Percentiles rank a stretch among this genome's conserved stretches.
These are phyloP conservation scores for Hydropsyche tenuis DNA, from an alignment of 1,140 invertebrate genomes.

Conservation along the genomic window DNA sequence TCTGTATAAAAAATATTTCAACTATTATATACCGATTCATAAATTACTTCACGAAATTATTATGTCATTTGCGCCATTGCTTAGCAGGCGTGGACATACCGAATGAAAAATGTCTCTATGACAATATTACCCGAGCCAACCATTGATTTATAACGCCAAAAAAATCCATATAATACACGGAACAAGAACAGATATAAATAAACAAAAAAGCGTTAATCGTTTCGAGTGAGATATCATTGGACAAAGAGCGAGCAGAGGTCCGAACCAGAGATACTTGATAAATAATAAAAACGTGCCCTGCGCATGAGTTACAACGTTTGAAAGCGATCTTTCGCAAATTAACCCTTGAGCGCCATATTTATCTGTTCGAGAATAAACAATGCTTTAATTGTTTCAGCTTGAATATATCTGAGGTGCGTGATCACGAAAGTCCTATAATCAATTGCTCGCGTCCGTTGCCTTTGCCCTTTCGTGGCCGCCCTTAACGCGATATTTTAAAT, in stretches of 20 bases:
- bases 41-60: no score
- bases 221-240: not conserved
- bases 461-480: no score
- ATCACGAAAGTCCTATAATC: slow-evolving; percentile 42
- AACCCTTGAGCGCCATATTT: slow-evolving; percentile 46
- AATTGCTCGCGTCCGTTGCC: slow-evolving; percentile 24
- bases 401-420: slow-evolving; percentile 45
- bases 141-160: no score
- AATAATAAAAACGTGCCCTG: slow-evolving; percentile 35
- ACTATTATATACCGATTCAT: no score
- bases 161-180: no score
- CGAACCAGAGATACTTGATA: slow-evolving; percentile 39
- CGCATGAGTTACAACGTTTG: slow-evolving; percentile 35
- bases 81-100: no score
- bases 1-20: no score
- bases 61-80: no score
- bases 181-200: no score
- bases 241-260: not conserved
- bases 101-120: no score
- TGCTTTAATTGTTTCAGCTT: slow-evolving; percentile 46
- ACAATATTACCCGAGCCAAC: no score
- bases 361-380: slow-evolving; percentile 42
- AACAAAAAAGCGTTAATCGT: not conserved
- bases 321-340: slow-evolving; percentile 37
- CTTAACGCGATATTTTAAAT: no score